phyloP scores from a whole-genome alignment of 2,888 invertebrate genomes.

The Boloria selene region DNA sequence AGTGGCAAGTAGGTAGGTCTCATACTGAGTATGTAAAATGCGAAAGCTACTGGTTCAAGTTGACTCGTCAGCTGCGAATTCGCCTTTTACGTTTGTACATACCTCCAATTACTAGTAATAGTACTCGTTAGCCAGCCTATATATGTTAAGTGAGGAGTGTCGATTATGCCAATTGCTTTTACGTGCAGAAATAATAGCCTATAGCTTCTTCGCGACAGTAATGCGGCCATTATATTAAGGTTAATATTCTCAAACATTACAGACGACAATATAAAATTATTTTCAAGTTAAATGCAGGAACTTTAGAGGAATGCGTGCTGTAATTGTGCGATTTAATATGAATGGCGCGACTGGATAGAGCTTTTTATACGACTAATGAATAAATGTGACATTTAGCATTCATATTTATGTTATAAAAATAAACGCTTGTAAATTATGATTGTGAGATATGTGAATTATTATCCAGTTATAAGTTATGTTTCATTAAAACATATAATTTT shows the following conservation, averaged over 20 bases:
- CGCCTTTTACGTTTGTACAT: slow-evolving; percentile 27
- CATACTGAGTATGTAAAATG: slow-evolving; percentile 35
- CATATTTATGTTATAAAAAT: slow-evolving; percentile 15
- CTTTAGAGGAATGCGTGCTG: slow-evolving; percentile 12
- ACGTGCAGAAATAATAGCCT: slow-evolving; percentile 32
- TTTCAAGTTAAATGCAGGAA: slow-evolving; percentile 17
- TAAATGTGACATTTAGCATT: slow-evolving; percentile 10
- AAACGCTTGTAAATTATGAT: background rate
- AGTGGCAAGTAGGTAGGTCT: slow-evolving; percentile 45
- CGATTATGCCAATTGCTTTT: slow-evolving; percentile 36
- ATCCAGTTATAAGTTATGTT: background rate
- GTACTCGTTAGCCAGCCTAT: slow-evolving; percentile 29
- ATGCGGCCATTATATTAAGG: slow-evolving; percentile 20
- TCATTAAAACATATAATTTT: too few species aligned
- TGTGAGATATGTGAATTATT: slow-evolving; percentile 1
- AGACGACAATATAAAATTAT: slow-evolving; percentile 28
- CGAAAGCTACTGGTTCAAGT: slow-evolving; percentile 29
- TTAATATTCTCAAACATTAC: slow-evolving; percentile 15
- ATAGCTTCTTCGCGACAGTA: slow-evolving; percentile 17
- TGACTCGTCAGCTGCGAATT: slow-evolving; percentile 34
- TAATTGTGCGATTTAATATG: slow-evolving; percentile 19
- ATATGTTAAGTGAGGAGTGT: slow-evolving; percentile 32
- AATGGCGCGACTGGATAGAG: background rate
- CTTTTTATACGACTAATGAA: slow-evolving; percentile 10
- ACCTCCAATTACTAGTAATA: slow-evolving; percentile 32